Conservation (phyloP, 2,888 invertebrate genomes). For the Limnephilus auricula region DNA sequence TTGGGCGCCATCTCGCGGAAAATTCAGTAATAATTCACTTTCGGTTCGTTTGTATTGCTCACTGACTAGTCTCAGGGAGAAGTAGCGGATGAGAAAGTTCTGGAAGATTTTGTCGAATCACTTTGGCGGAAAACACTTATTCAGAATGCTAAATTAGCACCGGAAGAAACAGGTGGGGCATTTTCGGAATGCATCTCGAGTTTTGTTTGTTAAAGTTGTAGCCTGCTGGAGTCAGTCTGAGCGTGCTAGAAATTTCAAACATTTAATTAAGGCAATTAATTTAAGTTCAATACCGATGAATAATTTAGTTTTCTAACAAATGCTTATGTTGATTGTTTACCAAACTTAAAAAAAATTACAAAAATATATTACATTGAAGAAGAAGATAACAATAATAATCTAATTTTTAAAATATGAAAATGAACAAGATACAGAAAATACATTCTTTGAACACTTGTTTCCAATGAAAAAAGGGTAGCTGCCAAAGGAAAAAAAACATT, state of each 20-base stretch:
- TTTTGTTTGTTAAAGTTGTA: neutral
- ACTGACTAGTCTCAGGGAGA: slow-evolving; percentile 13
- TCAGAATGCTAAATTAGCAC: slow-evolving; percentile 42
- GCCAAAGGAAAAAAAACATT: too few species aligned
- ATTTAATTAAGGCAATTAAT: neutral
- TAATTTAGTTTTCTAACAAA: too few species aligned
- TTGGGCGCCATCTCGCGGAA: slow-evolving; percentile 48
- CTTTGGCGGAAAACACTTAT: slow-evolving; percentile 46
- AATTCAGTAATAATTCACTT: slow-evolving; percentile 62
- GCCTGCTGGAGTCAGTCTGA: neutral
- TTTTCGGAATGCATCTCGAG: neutral
- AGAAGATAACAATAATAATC: too few species aligned
- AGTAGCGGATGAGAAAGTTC: slow-evolving; percentile 18
- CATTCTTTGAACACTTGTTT: too few species aligned
- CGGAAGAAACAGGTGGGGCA: neutral
- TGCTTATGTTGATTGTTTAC: too few species aligned
- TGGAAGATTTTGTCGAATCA: slow-evolving; percentile 51
- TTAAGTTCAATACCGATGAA: neutral
- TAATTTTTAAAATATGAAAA: too few species aligned
- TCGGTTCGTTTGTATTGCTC: slow-evolving; percentile 57
- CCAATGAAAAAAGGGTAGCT: too few species aligned
- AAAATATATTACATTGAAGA: too few species aligned
- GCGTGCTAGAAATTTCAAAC: neutral
- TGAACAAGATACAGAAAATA: too few species aligned
- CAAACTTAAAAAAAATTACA: too few species aligned